These are phyloP conservation scores for Mixornis gularis DNA, from an alignment of 2,113 vertebrate genomes.

Conservation along the genomic window DNA sequence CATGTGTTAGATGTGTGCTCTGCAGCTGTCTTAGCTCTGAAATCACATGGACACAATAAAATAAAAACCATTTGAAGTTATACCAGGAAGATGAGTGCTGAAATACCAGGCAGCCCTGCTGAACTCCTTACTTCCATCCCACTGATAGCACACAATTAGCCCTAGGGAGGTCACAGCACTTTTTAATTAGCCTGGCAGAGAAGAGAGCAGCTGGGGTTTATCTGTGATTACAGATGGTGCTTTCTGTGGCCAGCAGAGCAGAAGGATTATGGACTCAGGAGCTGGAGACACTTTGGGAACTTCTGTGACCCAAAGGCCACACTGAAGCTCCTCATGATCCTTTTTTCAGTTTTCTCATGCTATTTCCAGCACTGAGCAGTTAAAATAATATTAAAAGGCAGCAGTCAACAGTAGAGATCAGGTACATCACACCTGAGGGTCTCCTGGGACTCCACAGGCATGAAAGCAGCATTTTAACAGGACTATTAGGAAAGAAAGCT, in stretches of 20 bases:
- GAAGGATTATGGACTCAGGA: not conserved
- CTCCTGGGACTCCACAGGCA: not conserved
- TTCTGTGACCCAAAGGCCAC: not conserved
- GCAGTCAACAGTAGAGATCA: not conserved
- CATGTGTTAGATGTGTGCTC: fast-evolving
- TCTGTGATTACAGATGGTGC: not conserved
- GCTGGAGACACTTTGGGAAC: not conserved
- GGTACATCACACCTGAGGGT: not conserved
- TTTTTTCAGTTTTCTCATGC: not conserved
- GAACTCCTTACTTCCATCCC: not conserved
- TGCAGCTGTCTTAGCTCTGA: not conserved
- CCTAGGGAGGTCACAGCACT: not conserved
- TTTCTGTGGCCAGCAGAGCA: not conserved
- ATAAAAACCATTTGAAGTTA: not conserved
- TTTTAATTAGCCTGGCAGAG: conserved; percentile 17
- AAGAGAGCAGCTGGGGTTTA: not conserved
- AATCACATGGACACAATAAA: not conserved
- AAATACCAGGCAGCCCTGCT: not conserved
- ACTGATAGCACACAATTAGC: not conserved
- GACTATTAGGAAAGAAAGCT: not conserved
- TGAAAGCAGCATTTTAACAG: not conserved
- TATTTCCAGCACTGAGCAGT: not conserved
- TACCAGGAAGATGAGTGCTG: not conserved
- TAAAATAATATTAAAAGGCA: not conserved
- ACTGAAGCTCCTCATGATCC: not conserved